These are phyloP conservation scores for Thymelicus lineola DNA, from an alignment of 2,888 invertebrate species.

Conservation along the genomic window DNA sequence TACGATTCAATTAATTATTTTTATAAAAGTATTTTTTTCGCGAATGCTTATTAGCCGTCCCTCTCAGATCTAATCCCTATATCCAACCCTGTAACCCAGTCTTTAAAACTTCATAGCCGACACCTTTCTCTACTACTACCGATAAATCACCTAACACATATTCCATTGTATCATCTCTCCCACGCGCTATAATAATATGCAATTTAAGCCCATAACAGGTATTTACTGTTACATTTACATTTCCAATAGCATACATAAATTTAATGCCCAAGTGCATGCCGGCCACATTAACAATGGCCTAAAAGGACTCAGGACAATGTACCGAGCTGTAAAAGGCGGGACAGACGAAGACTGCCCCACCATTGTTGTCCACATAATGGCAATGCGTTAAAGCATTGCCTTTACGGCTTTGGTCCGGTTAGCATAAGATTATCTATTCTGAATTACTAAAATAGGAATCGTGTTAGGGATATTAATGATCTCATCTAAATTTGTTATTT, in stretches of 20 bases:
- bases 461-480: constrained; percentile 20
- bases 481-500: constrained; percentile 11
- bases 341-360: constrained; percentile 32
- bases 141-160: constrained; percentile 8
- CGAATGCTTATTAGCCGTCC: too few species aligned
- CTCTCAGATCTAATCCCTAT: too few species aligned
- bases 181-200: constrained; percentile 12
- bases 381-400: constrained; percentile 26
- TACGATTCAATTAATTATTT: too few species aligned
- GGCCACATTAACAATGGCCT: constrained; percentile 30
- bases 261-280: constrained; percentile 26
- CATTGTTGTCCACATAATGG: constrained; percentile 38
- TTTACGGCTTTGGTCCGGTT: constrained; percentile 25
- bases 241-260: constrained; percentile 33
- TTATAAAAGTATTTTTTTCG: too few species aligned
- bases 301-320: constrained; percentile 34
- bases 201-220: constrained; percentile 17
- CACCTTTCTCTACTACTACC: neutral
- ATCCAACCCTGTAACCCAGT: too few species aligned
- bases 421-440: constrained; percentile 31
- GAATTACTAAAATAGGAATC: constrained; percentile 32
- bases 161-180: constrained; percentile 18
- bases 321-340: constrained; percentile 27
- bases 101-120: neutral
- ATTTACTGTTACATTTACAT: constrained; percentile 33